Conservation (phyloP, 2,113 vertebrate species). For the Apteryx owenii region DNA sequence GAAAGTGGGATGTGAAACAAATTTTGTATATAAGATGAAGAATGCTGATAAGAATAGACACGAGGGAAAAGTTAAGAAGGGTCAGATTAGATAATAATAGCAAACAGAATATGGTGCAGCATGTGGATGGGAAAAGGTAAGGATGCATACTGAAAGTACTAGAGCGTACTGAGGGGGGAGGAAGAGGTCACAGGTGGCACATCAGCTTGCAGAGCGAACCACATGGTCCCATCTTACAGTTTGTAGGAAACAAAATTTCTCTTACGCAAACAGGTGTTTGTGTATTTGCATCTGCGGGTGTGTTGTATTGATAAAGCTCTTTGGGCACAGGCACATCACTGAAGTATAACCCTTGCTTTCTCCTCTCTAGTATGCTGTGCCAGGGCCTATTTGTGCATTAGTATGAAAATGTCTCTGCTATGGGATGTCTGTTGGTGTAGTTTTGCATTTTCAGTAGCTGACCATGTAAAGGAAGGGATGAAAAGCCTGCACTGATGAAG, state of each 20-base stretch:
- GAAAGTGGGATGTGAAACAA: rapidly evolving
- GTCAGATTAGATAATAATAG: not conserved
- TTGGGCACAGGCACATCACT: not conserved
- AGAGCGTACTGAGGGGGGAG: not conserved
- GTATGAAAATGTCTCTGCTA: not conserved
- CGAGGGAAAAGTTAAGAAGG: not conserved
- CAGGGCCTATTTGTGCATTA: not conserved
- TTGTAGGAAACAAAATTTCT: not conserved
- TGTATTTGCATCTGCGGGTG: not conserved
- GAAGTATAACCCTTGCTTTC: not conserved
- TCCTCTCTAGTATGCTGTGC: not conserved
- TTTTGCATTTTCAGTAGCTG: not conserved
- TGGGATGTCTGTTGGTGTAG: not conserved
- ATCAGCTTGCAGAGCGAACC: not conserved
- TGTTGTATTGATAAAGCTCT: rapidly evolving
- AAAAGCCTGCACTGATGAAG: not conserved
- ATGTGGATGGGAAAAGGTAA: rapidly evolving
- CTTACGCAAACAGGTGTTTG: not conserved
- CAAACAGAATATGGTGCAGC: not conserved
- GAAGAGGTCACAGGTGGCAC: not conserved
- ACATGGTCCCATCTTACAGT: not conserved
- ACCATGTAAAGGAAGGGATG: not conserved
- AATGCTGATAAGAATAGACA: not conserved
- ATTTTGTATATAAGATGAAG: not conserved
- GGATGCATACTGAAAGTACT: not conserved